These are phyloP conservation scores for Hycleus cichorii DNA, from an alignment of 1,140 invertebrate species.

Conservation along the genomic window DNA sequence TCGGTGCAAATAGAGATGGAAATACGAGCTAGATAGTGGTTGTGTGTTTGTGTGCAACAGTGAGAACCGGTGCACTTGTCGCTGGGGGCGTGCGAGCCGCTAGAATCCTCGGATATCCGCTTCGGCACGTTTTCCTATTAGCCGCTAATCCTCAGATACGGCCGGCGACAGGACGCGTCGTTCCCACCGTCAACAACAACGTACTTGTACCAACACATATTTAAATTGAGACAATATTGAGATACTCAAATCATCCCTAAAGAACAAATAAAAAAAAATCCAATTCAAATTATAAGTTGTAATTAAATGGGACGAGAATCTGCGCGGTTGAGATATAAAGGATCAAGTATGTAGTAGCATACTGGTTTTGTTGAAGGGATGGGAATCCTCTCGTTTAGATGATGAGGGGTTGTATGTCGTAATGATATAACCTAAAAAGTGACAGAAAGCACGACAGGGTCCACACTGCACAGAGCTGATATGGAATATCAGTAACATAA, in stretches of 20 bases:
- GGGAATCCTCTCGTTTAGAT: not conserved
- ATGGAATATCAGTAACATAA: not conserved
- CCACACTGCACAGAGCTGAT: slow-evolving; percentile 23
- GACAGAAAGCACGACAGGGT: slow-evolving; percentile 19
- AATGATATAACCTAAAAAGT: slow-evolving; percentile 20
- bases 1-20: too few relatives aligned
- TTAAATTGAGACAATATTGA: too few relatives aligned
- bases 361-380: too few relatives aligned
- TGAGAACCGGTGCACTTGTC: slow-evolving; percentile 33
- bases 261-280: too few relatives aligned
- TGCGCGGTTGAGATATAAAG: not conserved
- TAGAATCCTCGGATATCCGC: slow-evolving; percentile 31
- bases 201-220: too few relatives aligned
- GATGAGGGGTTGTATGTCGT: not conserved
- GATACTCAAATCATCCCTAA: too few relatives aligned
- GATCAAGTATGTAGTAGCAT: too few relatives aligned
- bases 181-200: slow-evolving; percentile 10
- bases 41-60: not conserved
- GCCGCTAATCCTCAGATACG: slow-evolving; percentile 29
- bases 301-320: not conserved
- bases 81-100: slow-evolving; percentile 29
- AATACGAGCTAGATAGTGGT: too few relatives aligned
- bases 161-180: not conserved
- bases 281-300: not conserved
- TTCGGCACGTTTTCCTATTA: slow-evolving; percentile 32